Evolutionary conservation across 2,888 invertebrate genomes (phyloP).

Genomic region (Ernsta delagoae): DNA sequence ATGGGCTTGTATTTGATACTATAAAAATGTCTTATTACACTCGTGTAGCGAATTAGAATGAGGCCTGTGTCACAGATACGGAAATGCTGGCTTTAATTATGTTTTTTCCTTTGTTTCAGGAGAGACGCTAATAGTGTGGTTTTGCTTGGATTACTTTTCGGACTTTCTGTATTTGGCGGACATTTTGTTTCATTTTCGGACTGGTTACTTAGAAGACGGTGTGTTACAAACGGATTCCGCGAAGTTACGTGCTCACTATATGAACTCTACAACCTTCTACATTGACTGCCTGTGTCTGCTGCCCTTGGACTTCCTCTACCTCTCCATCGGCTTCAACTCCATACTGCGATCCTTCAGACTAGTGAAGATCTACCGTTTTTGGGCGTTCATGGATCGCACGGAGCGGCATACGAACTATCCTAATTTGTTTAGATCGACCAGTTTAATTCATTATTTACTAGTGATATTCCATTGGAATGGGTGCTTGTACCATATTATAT

Average conservation of each 20-base stretch:
- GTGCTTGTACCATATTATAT: slow-evolving; percentile 98
- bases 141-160: slow-evolving; percentile 98
- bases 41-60: slow-evolving; percentile 21
- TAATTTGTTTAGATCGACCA: slow-evolving; percentile 96
- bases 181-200: slow-evolving; percentile 98
- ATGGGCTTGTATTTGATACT: slow-evolving; percentile 26
- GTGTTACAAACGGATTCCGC: slow-evolving; percentile 98
- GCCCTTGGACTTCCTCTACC: slow-evolving; percentile 98
- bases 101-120: slow-evolving; percentile 80
- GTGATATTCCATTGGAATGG: slow-evolving; percentile 99
- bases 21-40: slow-evolving; percentile 11
- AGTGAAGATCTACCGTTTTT: slow-evolving; percentile 98
- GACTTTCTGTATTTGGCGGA: slow-evolving; percentile 98
- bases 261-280: slow-evolving; percentile 99
- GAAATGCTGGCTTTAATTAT: slow-evolving; percentile 16
- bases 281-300: slow-evolving; percentile 99
- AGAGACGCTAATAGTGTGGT: slow-evolving; percentile 96
- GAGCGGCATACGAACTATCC: slow-evolving; percentile 99
- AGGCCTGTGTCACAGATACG: slow-evolving; percentile 8
- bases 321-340: slow-evolving; percentile 98
- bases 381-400: slow-evolving; percentile 99
- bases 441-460: slow-evolving; percentile 97
- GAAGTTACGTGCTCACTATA: slow-evolving; percentile 97
- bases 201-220: slow-evolving; percentile 98
- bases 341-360: slow-evolving; percentile 97